A percentile compares a stretch with the other conserved stretches of the same genome.
phyloP scores from a whole-genome alignment of 2,113 vertebrate genomes.

The Forbesichthys agassizii region DNA sequence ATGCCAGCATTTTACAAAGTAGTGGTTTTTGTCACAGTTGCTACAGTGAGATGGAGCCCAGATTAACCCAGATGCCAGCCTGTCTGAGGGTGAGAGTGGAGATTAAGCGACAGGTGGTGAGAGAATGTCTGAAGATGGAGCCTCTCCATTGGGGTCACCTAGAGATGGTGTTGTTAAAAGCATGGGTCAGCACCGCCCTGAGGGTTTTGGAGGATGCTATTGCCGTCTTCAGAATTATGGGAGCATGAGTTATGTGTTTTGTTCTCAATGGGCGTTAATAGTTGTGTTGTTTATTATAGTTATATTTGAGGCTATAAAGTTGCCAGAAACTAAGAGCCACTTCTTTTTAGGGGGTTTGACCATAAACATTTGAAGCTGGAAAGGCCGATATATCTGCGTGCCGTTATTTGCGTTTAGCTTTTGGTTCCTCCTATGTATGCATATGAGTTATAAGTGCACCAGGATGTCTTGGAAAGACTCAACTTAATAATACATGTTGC shows the following conservation, averaged over 20 bases:
- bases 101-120: slow-evolving; percentile 65
- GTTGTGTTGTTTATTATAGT: no score
- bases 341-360: no score
- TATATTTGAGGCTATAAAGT: no score
- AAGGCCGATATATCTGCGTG: no score
- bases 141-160: neutral
- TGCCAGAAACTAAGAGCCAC: no score
- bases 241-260: neutral
- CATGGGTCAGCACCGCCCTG: neutral
- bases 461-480: neutral
- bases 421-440: neutral
- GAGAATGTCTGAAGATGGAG: slow-evolving; percentile 27
- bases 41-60: slow-evolving; percentile 29
- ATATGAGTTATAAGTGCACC: slow-evolving; percentile 1
- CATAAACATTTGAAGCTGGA: no score
- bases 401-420: no score
- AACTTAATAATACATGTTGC: neutral
- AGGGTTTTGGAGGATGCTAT: no score
- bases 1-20: neutral
- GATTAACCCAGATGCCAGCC: slow-evolving; percentile 61
- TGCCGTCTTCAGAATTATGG: no score
- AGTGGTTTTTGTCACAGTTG: neutral
- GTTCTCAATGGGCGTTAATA: no score
- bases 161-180: neutral
- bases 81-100: slow-evolving; percentile 26